Evolutionary conservation across 2,113 vertebrate species (phyloP), one percentile per base, ranked within the genome.

Genomic region (Tamias sibiricus): DNA sequence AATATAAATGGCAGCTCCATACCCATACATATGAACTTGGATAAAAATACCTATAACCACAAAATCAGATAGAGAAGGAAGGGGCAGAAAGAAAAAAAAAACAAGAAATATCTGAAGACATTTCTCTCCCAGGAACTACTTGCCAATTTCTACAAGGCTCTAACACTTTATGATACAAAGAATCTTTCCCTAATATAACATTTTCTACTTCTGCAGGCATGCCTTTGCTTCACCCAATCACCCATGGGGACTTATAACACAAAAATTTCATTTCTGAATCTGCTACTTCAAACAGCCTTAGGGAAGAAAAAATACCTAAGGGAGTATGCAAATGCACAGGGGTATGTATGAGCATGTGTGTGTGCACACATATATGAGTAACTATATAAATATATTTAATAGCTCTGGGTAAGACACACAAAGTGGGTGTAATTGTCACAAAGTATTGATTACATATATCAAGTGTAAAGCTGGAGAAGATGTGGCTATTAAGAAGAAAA

Each of bases 401-500:
- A 95, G 37, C 13, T 64, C 74, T 83, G 75, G 47, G 75, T n/a
- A 94, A 94, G 92, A 17, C 81, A 26, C n/a, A 24, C 44, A 83
- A 87, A 90, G 44, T 68, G 8, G 75, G 74, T 66, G 28, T 77
- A 75, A 86, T 82, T 77, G 64, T 57, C 91, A 90, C 47, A 40
- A 69, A 94, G 30, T 83, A 68, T 77, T 26, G 5, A 52, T 83
- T 87, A 49, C 14, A 84, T 4, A 2, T 28, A 91, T 62, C 42
- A 75, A 84, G 35, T 66, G 19, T 62, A 92, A 87, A 87, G 82
- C 30, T 44, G 62, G 77, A 94, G 96, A 94, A 87, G 44, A 95
- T 82, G 44, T 87, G 35, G 37, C 64, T 90, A 44, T 79, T 62
- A 28, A 49, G 49, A 30, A 11, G 76, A 92, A 71, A 90, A 81